These are phyloP conservation scores for Cylas formicarius DNA, from an alignment of 1,140 invertebrate species.

Conservation along the genomic window DNA sequence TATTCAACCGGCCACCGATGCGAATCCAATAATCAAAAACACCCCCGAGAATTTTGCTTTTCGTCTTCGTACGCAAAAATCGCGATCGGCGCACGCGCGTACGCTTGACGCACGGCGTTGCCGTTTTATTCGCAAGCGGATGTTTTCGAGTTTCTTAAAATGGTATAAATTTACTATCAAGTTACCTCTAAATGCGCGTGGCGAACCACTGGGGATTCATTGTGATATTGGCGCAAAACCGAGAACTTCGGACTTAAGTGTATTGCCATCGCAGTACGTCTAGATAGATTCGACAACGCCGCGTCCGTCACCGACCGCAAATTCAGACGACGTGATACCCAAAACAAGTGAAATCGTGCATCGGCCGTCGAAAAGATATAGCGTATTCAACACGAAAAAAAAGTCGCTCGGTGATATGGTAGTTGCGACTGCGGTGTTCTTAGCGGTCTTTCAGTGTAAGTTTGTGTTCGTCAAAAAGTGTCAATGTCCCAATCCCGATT, in stretches of 20 bases:
- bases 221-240: not conserved
- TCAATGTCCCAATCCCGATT: constrained; percentile 11
- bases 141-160: no score
- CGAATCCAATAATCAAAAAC: no score
- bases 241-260: not conserved
- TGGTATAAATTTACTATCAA: not conserved
- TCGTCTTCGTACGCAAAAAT: no score
- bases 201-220: not conserved
- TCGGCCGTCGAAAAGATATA: constrained; percentile 28
- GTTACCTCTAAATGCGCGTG: not conserved
- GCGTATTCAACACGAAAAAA: constrained; percentile 20
- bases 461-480: no score
- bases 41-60: no score
- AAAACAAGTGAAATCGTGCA: constrained; percentile 36
- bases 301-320: constrained; percentile 16
- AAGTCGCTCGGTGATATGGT: constrained; percentile 20
- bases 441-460: not conserved
- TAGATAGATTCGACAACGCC: constrained; percentile 10
- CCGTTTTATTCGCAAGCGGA: no score
- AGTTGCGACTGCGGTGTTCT: constrained; percentile 4
- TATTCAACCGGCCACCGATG: no score
- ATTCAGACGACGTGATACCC: constrained; percentile 33
- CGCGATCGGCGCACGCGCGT: no score
- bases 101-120: no score
- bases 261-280: constrained; percentile 16